Conservation (phyloP, 1,140 invertebrate species). For the Littorina saxatilis region DNA sequence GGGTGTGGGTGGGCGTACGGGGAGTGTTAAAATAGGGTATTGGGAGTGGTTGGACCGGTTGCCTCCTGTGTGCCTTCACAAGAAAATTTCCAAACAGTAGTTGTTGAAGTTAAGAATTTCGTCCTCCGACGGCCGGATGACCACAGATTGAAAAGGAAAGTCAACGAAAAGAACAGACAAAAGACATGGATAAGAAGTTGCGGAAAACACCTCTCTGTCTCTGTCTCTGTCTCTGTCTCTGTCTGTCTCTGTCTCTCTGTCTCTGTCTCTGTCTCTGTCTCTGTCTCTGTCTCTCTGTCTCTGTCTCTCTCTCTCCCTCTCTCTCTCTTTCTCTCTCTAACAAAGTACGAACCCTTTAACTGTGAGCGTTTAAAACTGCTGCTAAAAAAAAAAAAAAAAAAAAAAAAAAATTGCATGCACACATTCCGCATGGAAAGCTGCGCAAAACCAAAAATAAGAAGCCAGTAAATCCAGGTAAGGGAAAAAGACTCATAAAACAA, state of each 20-base stretch:
- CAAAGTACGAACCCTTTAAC: too few species aligned
- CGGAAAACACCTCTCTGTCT: not conserved
- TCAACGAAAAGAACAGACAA: not conserved
- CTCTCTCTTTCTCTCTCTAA: too few species aligned
- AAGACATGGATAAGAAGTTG: not conserved
- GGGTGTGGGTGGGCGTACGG: not conserved
- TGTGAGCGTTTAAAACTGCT: too few species aligned
- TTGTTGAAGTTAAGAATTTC: not conserved
- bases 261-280: slow-evolving; percentile 2
- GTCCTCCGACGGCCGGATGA: too few species aligned
- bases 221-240: not conserved
- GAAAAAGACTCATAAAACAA: too few species aligned
- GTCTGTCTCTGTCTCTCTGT: not conserved
- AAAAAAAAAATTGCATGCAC: too few species aligned
- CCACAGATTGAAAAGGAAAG: not conserved
- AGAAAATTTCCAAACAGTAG: not conserved
- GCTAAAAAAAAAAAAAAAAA: too few species aligned
- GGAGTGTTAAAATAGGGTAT: not conserved
- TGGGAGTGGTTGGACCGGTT: not conserved
- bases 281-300: not conserved
- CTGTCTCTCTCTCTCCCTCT: not conserved
- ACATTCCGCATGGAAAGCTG: too few species aligned
- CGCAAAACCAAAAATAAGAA: too few species aligned
- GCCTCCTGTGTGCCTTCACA: not conserved
- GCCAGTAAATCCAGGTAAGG: too few species aligned